Evolutionary conservation across 2,888 invertebrate genomes (phyloP), one percentile per base, ranked within the genome.

Genomic region (Alloscopus bannaensis): DNA sequence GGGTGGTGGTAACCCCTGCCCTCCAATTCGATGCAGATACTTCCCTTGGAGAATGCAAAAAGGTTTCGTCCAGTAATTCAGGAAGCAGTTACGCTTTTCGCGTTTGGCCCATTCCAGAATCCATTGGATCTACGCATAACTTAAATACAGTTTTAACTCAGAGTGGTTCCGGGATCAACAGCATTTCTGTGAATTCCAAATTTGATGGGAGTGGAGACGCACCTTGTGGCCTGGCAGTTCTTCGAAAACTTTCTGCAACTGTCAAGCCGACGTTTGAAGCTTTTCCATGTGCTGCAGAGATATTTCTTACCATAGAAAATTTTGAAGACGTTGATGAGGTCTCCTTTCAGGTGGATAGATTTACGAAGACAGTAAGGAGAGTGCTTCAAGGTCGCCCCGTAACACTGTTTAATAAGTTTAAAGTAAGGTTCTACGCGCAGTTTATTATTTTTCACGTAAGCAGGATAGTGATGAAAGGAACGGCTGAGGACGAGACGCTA

Each of bases 21-120:
- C 0, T 55, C 24, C n/a, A n/a, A n/a, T n/a, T n/a, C n/a, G n/a
- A n/a, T n/a, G n/a, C n/a, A n/a, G n/a, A n/a, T n/a, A n/a, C n/a
- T n/a, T n/a, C n/a, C n/a, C n/a, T n/a, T n/a, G n/a, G n/a, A n/a
- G n/a, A n/a, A n/a, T n/a, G n/a, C n/a, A n/a, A n/a, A n/a, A n/a
- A n/a, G n/a, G n/a, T n/a, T n/a, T n/a, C n/a, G n/a, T n/a, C n/a
- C n/a, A n/a, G n/a, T n/a, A n/a, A n/a, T n/a, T n/a, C n/a, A 1
- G 3, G 13, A 3, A 68, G 60, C 16, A 36, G n/a, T 20, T 66
- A 68, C 40, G 45, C 62, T 47, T 40, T 72, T 71, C 11, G 69
- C 47, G 77, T 85, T 8, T 85, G 85, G 85, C 85, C 85, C 6
- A 71, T 82, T 57, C 75, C 82, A 13, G 79, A 79, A 45, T 68